Percentiles rank a stretch among this genome's conserved stretches.
Conservation (phyloP, 1,140 invertebrate species). For the Drosophila mojavensis region DNA sequence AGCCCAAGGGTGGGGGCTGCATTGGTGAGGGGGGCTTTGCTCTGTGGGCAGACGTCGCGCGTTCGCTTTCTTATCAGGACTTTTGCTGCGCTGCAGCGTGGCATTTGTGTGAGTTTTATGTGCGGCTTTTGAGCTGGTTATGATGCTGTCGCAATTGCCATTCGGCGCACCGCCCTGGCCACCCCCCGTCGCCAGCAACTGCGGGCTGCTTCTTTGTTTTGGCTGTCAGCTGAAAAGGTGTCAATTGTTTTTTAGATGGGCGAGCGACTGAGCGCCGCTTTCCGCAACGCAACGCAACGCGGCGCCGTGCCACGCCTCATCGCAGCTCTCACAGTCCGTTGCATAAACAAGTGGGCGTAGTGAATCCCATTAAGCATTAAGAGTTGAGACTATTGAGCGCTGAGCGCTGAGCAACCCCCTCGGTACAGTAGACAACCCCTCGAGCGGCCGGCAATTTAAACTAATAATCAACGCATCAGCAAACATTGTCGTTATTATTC, state of each 20-base stretch:
- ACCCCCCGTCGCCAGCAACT: not conserved
- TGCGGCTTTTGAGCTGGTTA: constrained; percentile 79
- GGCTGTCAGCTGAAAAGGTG: constrained; percentile 50
- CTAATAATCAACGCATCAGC: constrained; percentile 84
- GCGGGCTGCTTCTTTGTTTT: constrained; percentile 61
- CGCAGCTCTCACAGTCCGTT: constrained; percentile 77
- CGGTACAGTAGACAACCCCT: constrained; percentile 42
- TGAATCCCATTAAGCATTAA: constrained; percentile 76
- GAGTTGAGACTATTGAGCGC: constrained; percentile 30
- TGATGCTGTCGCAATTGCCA: constrained; percentile 67
- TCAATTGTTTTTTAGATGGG: constrained; percentile 62
- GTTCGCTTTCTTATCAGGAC: constrained; percentile 72
- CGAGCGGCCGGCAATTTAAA: constrained; percentile 75
- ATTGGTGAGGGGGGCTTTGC: not conserved
- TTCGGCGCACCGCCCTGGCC: not conserved
- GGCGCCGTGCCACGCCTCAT: constrained; percentile 62
- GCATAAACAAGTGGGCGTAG: constrained; percentile 81
- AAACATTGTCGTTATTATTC: constrained; percentile 83
- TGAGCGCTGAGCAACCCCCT: constrained; percentile 14
- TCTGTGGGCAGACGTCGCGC: constrained; percentile 43
- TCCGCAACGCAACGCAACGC: not conserved
- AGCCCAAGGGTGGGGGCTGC: constrained; percentile 7
- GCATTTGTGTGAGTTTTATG: constrained; percentile 79
- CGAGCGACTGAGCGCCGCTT: not conserved
- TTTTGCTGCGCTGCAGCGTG: constrained; percentile 76